Conservation (phyloP, 2,113 vertebrate genomes). For the Platysteira castanea region DNA sequence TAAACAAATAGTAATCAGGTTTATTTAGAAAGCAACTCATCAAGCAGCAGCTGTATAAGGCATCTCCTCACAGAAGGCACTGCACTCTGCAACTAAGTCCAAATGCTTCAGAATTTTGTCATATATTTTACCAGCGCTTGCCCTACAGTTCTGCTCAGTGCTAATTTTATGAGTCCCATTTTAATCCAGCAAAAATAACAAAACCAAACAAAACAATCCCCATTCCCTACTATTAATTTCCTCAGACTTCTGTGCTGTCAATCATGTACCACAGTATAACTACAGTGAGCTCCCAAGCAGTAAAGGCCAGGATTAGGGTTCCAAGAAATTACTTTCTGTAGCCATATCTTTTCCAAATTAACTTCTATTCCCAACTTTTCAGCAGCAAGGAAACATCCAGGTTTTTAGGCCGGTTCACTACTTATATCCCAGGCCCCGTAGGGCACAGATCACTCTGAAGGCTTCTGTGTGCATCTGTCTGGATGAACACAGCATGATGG, state of each 20-base stretch:
- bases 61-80: neutral
- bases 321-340: neutral
- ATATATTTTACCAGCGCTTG: neutral
- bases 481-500: neutral
- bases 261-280: neutral
- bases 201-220: neutral
- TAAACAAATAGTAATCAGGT: neutral
- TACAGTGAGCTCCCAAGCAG: neutral
- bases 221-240: neutral
- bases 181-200: neutral
- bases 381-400: neutral
- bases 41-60: neutral
- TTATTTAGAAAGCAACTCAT: neutral
- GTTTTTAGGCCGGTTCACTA: neutral
- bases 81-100: neutral
- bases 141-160: neutral
- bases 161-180: neutral
- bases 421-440: accelerated
- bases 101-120: neutral
- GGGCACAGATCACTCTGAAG: neutral
- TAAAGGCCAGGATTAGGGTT: neutral
- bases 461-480: neutral
- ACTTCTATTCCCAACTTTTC: neutral
- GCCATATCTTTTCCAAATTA: neutral
- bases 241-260: accelerated